These are phyloP conservation scores for Drosophila silvestris DNA, from an alignment of 2,888 invertebrate genomes.

Conservation along the genomic window DNA sequence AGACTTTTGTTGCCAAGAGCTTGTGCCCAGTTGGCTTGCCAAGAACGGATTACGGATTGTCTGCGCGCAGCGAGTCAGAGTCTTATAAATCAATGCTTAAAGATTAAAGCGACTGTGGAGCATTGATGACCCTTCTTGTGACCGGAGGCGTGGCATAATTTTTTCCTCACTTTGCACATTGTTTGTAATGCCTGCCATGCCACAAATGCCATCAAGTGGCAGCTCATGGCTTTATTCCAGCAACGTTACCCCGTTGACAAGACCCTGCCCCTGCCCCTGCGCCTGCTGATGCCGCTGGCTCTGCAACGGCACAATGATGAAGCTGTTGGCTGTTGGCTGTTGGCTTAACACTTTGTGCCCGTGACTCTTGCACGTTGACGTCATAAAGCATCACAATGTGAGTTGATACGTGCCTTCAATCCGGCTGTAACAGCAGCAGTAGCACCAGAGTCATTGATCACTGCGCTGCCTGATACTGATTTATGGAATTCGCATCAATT, in stretches of 20 bases:
- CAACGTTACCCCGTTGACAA: conserved; percentile 37
- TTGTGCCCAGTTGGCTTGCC: conserved; percentile 66
- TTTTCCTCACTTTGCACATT: conserved; percentile 58
- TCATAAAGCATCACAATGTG: conserved; percentile 56
- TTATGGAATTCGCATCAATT: conserved; percentile 78
- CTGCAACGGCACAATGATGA: conserved; percentile 54
- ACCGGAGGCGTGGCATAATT: conserved; percentile 47
- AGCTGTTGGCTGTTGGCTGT: conserved; percentile 67
- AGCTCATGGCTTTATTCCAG: conserved; percentile 60
- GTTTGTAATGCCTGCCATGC: conserved; percentile 69
- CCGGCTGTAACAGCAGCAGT: conserved; percentile 25
- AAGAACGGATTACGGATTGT: conserved; percentile 76
- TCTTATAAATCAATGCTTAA: conserved; percentile 80
- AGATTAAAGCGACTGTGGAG: conserved; percentile 61
- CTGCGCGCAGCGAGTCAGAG: conserved; percentile 37
- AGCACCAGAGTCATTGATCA: conserved; percentile 71
- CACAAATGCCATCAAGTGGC: conserved; percentile 57
- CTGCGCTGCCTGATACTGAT: conserved; percentile 69
- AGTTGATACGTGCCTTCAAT: conserved; percentile 76
- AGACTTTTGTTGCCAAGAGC: conserved; percentile 59
- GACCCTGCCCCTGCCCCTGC: neutral
- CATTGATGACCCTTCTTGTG: conserved; percentile 43
- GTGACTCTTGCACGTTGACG: conserved; percentile 62
- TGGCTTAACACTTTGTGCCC: conserved; percentile 62
- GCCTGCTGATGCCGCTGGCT: neutral